Evolutionary conservation across 1,140 invertebrate genomes (phyloP), one percentile per base, ranked within the genome.

Genomic region (Orius laevigatus): DNA sequence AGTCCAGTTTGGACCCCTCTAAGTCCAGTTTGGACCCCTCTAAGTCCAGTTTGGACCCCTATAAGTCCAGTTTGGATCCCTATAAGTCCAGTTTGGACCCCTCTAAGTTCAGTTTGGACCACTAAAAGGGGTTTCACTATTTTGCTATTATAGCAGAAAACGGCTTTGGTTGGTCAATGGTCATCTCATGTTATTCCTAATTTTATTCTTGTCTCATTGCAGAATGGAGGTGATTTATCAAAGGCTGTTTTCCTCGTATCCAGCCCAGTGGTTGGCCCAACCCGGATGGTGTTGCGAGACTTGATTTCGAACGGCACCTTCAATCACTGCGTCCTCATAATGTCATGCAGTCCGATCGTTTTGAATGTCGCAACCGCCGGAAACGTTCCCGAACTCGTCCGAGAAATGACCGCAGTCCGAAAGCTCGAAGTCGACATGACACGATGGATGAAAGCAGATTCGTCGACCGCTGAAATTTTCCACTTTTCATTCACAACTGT

Each of bases 191-290:
- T 16, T 11, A 43, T 6, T 18, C 5, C 12, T 43, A 43, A 16
- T 5, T 43, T 18, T 43, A 18, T 3, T 16, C 2, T 46, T 35
- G 3, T 38, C 31, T n/a, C n/a, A n/a, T n/a, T n/a, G 65, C 72
- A 75, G 65, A 35, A 60, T 25, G 59, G 50, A 25, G 62, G 61
- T 47, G 57, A 67, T 14, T 59, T 70, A 25, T 64, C 63, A 51
- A 77, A 76, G 57, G 73, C 65, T 48, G 69, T 76, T 3, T 78
- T 77, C 51, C 68, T 77, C 53, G 64, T 70, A 11, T 60, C 59
- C 34, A 56, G 56, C 6, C 62, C 71, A 53, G 56, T 73, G 19
- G 61, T 63, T 25, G 65, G 59, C 15, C 68, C 61, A 3, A 70
- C 70, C 15, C 55, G 66, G 5, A 62, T 64, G 36, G 70, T 71